Evolutionary conservation across 2,113 vertebrate species (phyloP).

Genomic region (Rhynchomys soricoides): DNA sequence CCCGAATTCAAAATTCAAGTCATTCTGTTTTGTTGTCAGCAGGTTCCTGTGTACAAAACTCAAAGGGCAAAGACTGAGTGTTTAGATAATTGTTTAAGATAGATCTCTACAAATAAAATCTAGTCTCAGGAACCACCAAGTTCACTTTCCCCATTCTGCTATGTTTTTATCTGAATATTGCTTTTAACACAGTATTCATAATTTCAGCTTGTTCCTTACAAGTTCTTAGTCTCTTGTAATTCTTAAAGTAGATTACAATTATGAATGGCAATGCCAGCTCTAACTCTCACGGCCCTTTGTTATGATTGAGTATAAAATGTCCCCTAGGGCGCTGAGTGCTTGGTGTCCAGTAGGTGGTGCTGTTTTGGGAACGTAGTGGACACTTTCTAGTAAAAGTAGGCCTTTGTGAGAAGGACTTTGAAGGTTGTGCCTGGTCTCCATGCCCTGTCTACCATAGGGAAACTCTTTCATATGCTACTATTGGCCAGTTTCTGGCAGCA

Average conservation of each 20-base stretch:
- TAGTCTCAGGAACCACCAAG: background rate
- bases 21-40: background rate
- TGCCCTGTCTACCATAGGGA: background rate
- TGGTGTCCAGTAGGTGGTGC: background rate
- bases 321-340: background rate
- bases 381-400: background rate
- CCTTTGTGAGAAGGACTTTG: background rate
- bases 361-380: background rate
- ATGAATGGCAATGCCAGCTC: background rate
- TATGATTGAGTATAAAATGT: background rate
- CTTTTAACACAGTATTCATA: background rate
- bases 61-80: background rate
- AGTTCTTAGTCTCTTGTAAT: background rate
- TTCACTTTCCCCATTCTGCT: background rate
- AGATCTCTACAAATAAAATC: background rate
- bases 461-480: background rate
- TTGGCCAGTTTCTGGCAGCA: too few relatives aligned
- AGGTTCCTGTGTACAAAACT: background rate
- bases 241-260: background rate
- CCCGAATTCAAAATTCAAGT: background rate
- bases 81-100: background rate
- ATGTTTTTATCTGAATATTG: background rate
- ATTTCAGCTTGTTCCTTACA: background rate
- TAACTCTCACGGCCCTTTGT: background rate
- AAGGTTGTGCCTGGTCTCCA: background rate